Evolutionary conservation across 2,113 vertebrate genomes (phyloP).

Genomic region (Cardinalis cardinalis): DNA sequence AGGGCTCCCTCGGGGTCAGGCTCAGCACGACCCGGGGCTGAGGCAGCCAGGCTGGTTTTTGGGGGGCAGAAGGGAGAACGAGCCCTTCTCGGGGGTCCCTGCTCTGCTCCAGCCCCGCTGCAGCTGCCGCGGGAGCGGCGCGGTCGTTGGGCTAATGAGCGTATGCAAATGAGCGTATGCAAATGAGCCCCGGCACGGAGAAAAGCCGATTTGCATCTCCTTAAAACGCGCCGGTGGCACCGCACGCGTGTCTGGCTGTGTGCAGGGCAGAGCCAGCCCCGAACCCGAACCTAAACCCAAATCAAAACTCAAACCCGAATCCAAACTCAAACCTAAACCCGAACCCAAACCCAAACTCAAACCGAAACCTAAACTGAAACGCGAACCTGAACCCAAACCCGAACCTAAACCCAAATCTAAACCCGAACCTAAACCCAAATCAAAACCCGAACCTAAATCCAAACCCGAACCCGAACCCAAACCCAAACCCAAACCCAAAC

Average conservation of each 20-base stretch:
- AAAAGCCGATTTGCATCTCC: slow-evolving; percentile 12
- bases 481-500: too few species aligned
- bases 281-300: not conserved
- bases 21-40: fast-evolving
- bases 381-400: fast-evolving
- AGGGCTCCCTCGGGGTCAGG: fast-evolving
- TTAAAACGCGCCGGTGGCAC: not conserved
- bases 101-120: not conserved
- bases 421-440: too few species aligned
- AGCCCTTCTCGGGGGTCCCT: not conserved
- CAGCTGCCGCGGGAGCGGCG: slow-evolving; percentile 1
- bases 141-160: not conserved
- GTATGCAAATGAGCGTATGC: not conserved
- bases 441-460: fast-evolving
- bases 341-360: too few species aligned
- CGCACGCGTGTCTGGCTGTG: not conserved
- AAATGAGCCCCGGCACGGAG: not conserved
- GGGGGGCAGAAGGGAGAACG: not conserved
- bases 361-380: fast-evolving
- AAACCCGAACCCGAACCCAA: fast-evolving
- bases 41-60: not conserved
- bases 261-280: not conserved
- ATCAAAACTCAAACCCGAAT: fast-evolving
- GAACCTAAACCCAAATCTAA: fast-evolving
- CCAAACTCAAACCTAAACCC: too few species aligned